phyloP scores from a whole-genome alignment of 2,888 invertebrate genomes.

The Synanthedon myopaeformis region DNA sequence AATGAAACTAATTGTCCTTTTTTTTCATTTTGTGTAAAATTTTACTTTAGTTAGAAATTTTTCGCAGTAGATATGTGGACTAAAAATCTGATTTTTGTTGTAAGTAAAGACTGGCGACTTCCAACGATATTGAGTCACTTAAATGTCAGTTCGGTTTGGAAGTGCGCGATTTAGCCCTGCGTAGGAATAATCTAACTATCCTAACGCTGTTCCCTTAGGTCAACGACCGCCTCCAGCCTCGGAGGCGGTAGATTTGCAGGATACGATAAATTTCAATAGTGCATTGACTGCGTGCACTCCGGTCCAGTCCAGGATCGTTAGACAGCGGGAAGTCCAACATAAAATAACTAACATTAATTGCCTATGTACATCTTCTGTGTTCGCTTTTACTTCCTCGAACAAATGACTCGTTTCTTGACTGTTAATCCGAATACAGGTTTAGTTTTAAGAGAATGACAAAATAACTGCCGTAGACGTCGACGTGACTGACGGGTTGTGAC shows the following conservation, averaged over 20 bases:
- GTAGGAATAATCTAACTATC: slow-evolving; percentile 36
- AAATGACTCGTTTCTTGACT: not conserved
- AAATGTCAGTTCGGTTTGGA: not conserved
- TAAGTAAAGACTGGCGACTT: not conserved
- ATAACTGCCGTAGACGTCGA: not conserved
- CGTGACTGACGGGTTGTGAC: not conserved
- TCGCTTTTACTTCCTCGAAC: not conserved
- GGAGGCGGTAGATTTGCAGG: slow-evolving; percentile 59
- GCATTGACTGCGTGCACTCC: slow-evolving; percentile 50
- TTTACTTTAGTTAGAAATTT: too few relatives aligned
- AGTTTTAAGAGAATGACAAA: not conserved
- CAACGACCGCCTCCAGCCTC: slow-evolving; percentile 46
- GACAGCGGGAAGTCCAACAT: slow-evolving; percentile 15
- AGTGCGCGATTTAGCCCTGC: not conserved
- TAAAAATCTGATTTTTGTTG: too few relatives aligned
- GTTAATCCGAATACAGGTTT: not conserved
- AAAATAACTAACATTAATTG: slow-evolving; percentile 17
- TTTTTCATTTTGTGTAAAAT: too few relatives aligned
- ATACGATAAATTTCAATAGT: slow-evolving; percentile 67
- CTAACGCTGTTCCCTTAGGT: slow-evolving; percentile 52
- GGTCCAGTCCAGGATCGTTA: slow-evolving; percentile 24
- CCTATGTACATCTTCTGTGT: slow-evolving; percentile 3
- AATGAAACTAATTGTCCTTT: too few relatives aligned
- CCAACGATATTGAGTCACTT: not conserved
- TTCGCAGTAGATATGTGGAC: too few relatives aligned